phyloP scores from a whole-genome alignment of 2,113 vertebrate species.

The Corydoras sp. region DNA sequence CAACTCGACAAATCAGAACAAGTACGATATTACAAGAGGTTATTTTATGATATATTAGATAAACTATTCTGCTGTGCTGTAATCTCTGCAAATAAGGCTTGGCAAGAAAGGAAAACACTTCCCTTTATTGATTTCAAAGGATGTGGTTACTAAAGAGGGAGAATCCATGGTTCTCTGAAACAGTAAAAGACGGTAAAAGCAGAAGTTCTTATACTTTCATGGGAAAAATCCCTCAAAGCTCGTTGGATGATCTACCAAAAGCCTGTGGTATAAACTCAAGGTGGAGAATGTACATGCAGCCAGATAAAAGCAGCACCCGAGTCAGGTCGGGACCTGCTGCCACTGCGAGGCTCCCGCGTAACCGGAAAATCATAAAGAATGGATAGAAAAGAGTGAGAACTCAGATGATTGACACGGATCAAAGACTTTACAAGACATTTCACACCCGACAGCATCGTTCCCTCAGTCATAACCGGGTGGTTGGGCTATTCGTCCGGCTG shows the following conservation, averaged over 20 bases:
- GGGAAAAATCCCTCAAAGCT: slow-evolving; percentile 10
- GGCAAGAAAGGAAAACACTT: neutral
- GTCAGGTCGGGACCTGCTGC: slow-evolving; percentile 13
- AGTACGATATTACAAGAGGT: neutral
- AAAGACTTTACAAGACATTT: no score
- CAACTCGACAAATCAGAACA: slow-evolving; percentile 7
- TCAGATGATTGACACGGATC: no score
- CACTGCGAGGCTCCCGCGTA: neutral
- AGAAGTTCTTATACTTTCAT: neutral
- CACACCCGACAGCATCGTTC: no score
- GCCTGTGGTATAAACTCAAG: neutral
- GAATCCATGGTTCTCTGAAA: slow-evolving; percentile 5
- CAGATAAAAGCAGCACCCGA: neutral
- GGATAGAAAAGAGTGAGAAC: no score
- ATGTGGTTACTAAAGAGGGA: neutral
- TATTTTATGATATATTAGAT: neutral
- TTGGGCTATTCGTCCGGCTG: no score
- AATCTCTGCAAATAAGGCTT: neutral
- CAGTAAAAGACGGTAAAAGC: neutral
- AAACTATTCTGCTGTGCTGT: neutral
- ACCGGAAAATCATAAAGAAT: no score
- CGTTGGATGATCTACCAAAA: neutral
- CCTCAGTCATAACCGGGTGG: no score
- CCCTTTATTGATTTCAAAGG: slow-evolving; percentile 1
- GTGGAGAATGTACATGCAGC: neutral